These are phyloP conservation scores for Falco columbarius DNA, from an alignment of 2,797 vertebrate species.

Conservation along the genomic window DNA sequence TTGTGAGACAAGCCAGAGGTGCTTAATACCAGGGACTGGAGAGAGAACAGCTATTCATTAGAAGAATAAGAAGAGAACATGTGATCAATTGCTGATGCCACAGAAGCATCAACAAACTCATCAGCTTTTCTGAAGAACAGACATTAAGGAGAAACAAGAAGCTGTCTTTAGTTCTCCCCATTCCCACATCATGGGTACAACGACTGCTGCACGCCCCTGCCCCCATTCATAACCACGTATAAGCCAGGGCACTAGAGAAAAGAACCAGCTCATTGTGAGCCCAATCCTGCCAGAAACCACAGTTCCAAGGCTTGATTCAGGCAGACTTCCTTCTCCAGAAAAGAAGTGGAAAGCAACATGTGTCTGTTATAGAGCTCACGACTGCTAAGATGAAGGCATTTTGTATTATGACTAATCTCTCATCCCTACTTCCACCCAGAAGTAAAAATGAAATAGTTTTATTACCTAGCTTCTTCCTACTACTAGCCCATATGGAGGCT, in stretches of 20 bases:
- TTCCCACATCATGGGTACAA: not conserved
- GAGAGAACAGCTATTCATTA: not conserved
- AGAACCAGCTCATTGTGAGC: not conserved
- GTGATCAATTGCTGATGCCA: not conserved
- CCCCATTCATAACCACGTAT: not conserved
- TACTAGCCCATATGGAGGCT: not conserved
- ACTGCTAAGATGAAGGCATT: not conserved
- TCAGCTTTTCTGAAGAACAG: not conserved
- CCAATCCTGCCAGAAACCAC: not conserved
- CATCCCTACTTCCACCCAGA: not conserved
- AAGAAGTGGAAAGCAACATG: not conserved
- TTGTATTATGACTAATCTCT: not conserved
- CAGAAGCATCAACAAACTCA: not conserved
- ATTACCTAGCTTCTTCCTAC: not conserved
- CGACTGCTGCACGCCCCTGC: not conserved
- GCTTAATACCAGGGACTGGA: not conserved
- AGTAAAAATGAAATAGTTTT: not conserved
- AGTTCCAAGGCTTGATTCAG: not conserved
- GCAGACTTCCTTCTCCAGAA: not conserved
- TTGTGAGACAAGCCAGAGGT: not conserved
- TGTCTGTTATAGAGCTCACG: not conserved
- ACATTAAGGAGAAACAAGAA: not conserved
- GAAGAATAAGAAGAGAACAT: not conserved
- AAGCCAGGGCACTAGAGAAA: not conserved
- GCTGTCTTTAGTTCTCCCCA: not conserved